Evolutionary conservation across 2,113 vertebrate species (phyloP), one percentile per base, ranked within the genome.

Genomic region (Phrynosoma platyrhinos): DNA sequence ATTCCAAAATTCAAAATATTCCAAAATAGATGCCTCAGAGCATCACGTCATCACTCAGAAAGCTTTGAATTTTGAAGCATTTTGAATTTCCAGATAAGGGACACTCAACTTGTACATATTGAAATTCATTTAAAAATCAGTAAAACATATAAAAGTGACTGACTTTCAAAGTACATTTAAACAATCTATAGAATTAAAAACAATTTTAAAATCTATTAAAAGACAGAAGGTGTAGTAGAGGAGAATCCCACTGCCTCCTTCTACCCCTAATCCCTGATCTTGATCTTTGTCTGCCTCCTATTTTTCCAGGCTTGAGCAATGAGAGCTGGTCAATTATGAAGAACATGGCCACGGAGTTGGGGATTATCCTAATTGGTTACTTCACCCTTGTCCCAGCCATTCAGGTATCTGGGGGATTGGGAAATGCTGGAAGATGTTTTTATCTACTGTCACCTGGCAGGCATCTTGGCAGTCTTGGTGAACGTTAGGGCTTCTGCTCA

Each of bases 311-410:
- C 87, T 94, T 99, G 18, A 99, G 99, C 96, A 99, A 98, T 0
- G 99, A 99, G 96, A 99, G 99, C 96, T 99, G 99, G 98, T 99
- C 98, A n/a, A 99, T 99, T 90, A 99, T 99, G 98, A 99, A 99
- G 97, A 99, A 99, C 94, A 97, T 99, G 98, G 99, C 98, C 0
- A 99, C 98, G 0, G 99, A 99, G 90, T 97, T 99, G 3, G 98
- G 98, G 92, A 99, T 99, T 94, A 98, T 99, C 91, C 96, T 99
- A 80, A 99, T 99, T 0, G 99, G 99, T 9, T 99, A 99, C 90
- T 99, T 99, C 94, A 99, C 99, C 32, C 96, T 99, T 0, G 99
- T 99, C 40, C 99, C 99, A 0, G 99, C 99, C 84, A 99, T 99
- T 95, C 99, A 99, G 98, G 99, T 99, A 93, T 42, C 23, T 75